These are phyloP conservation scores for Ctenoplectra terminalis DNA, from an alignment of 1,140 invertebrate species.

Conservation along the genomic window DNA sequence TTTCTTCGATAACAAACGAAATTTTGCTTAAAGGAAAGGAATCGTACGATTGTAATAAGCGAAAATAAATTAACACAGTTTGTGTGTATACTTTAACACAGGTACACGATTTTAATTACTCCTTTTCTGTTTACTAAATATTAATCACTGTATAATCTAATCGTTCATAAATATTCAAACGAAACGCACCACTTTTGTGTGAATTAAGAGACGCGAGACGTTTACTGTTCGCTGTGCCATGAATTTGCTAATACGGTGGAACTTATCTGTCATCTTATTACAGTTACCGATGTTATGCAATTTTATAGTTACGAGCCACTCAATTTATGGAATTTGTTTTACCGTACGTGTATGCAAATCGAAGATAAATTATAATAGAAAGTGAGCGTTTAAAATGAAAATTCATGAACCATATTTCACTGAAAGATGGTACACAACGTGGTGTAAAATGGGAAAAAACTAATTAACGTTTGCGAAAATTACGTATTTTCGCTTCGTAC, in stretches of 20 bases:
- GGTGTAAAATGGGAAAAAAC: neutral
- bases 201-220: too few relatives aligned
- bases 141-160: neutral
- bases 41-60: too few relatives aligned
- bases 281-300: neutral
- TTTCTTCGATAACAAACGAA: too few relatives aligned
- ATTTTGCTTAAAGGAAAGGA: too few relatives aligned
- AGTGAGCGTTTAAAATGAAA: neutral
- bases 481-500: too few relatives aligned
- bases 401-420: neutral
- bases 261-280: slow-evolving; percentile 13
- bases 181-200: too few relatives aligned
- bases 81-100: too few relatives aligned
- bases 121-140: neutral
- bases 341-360: neutral
- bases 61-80: too few relatives aligned
- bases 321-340: neutral
- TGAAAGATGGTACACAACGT: neutral
- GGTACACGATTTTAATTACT: neutral
- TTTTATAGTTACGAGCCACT: neutral
- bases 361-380: slow-evolving; percentile 2
- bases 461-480: neutral
- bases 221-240: neutral
- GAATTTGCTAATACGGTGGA: neutral
- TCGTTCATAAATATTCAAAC: neutral